phyloP scores from a whole-genome alignment of 2,113 vertebrate species.

The Vireo altiloquus region DNA sequence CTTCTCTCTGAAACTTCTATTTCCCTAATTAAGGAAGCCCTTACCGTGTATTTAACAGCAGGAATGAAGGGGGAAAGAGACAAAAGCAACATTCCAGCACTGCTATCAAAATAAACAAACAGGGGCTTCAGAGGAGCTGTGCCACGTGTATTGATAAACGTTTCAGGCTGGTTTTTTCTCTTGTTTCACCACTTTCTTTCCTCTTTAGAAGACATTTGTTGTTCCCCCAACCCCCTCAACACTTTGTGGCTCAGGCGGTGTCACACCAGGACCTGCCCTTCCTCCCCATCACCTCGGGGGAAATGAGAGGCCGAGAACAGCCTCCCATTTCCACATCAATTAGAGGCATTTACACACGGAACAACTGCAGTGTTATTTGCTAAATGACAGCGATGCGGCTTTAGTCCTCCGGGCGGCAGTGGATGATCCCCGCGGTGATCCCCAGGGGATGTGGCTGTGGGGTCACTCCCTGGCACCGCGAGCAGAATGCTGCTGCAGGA shows the following conservation, averaged over 20 bases:
- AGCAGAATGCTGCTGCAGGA: background rate
- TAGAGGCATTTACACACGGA: background rate
- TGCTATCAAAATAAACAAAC: background rate
- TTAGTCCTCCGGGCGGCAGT: background rate
- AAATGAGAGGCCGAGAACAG: accelerated
- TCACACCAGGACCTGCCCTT: background rate
- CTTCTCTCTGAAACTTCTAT: background rate
- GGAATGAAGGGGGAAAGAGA: background rate
- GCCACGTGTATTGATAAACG: background rate
- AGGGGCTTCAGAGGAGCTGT: background rate
- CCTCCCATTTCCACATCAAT: background rate
- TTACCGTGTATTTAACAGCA: background rate
- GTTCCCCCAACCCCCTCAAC: background rate
- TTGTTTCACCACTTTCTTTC: background rate
- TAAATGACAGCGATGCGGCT: background rate
- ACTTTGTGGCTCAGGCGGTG: accelerated
- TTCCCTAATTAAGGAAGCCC: background rate
- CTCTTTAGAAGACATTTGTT: background rate
- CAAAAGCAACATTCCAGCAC: background rate
- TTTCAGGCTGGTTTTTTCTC: background rate
- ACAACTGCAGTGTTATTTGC: background rate
- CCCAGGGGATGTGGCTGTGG: background rate
- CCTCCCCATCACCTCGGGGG: background rate
- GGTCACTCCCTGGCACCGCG: background rate
- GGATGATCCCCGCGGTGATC: background rate